A percentile compares a stretch with the other conserved stretches of the same genome.
These are phyloP conservation scores for Lasioglossum malachurum DNA, from an alignment of 2,888 invertebrate genomes.

Conservation along the genomic window DNA sequence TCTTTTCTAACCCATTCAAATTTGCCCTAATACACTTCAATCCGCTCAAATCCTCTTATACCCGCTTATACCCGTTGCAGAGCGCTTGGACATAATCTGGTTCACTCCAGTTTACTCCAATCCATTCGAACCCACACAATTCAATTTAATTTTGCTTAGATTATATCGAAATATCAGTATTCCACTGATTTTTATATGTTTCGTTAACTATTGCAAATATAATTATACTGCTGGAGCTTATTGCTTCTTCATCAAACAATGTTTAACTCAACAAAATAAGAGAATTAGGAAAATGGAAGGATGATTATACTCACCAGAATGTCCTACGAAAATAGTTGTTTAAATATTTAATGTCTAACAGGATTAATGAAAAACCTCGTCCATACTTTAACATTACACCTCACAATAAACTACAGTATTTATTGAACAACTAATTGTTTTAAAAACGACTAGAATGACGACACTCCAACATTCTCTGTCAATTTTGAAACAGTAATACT, in stretches of 20 bases:
- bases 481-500: no score
- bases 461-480: neutral
- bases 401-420: no score
- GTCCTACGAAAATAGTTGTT: neutral
- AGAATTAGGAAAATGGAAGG: neutral
- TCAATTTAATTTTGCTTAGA: neutral
- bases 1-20: constrained; percentile 1
- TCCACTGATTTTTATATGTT: neutral
- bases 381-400: neutral
- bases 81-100: neutral
- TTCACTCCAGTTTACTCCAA: neutral
- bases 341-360: neutral
- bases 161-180: neutral
- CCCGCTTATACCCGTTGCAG: neutral
- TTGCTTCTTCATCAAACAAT: neutral
- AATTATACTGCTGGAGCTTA: neutral
- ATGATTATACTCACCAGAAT: neutral
- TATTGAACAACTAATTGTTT: neutral
- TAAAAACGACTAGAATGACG: neutral
- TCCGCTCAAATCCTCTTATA: neutral
- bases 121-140: neutral
- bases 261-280: neutral
- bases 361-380: neutral
- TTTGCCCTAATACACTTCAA: neutral
- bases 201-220: neutral